These are phyloP conservation scores for Trissolcus brochymenae DNA, from an alignment of 2,888 invertebrate genomes.

Conservation along the genomic window DNA sequence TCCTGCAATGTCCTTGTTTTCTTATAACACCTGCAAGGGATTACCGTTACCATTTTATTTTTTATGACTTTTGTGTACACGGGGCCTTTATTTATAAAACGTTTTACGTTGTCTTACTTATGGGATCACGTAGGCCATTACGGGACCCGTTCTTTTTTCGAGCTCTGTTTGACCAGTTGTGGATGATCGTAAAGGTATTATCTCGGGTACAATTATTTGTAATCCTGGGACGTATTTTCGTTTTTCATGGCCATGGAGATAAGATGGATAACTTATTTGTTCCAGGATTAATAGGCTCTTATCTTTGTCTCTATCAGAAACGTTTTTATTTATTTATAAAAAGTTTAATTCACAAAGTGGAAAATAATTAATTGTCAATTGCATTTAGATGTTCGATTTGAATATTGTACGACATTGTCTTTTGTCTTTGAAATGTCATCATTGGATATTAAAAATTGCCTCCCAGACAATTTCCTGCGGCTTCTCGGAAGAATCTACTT, in stretches of 20 bases:
- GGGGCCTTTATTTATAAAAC: background rate
- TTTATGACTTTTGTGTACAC: background rate
- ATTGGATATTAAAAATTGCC: background rate
- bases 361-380: no score
- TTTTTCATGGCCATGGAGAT: no score
- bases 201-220: constrained; percentile 5
- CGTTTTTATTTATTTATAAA: no score
- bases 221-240: background rate
- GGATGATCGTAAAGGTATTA: constrained; percentile 10
- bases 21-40: background rate
- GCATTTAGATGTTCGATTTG: background rate
- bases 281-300: no score
- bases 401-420: background rate
- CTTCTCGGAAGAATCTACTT: constrained; percentile 6
- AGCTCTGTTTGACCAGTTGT: no score
- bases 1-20: no score
- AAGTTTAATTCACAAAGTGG: no score
- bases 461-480: constrained; percentile 16
- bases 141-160: background rate
- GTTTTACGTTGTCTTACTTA: background rate
- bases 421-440: background rate
- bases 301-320: no score
- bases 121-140: background rate
- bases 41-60: background rate
- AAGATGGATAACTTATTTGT: no score